Evolutionary conservation across 2,888 invertebrate genomes (phyloP).

Genomic region (Pristionchus exspectatus): DNA sequence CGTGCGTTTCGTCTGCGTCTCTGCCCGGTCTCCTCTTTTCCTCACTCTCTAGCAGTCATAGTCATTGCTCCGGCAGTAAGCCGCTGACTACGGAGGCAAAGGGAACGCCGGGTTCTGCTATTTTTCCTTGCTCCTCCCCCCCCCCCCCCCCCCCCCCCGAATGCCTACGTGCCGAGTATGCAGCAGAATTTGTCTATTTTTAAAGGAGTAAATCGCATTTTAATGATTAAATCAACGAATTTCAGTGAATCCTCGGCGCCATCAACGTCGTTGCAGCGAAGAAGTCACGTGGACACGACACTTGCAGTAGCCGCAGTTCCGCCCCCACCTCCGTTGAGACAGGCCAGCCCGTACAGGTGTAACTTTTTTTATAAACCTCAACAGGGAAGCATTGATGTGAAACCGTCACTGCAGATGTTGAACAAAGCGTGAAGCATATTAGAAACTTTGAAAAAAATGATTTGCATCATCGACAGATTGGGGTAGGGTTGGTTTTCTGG

Average conservation of each 20-base stretch:
- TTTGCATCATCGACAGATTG: too few relatives aligned
- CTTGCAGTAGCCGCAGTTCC: background rate
- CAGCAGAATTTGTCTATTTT: background rate
- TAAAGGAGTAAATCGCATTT: background rate
- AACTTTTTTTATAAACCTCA: too few relatives aligned
- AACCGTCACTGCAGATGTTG: too few relatives aligned
- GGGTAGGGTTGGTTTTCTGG: too few relatives aligned
- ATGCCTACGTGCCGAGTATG: too few relatives aligned
- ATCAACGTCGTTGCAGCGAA: slow-evolving; percentile 7
- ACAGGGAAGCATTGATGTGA: too few relatives aligned
- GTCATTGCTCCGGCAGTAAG: slow-evolving; percentile 1
- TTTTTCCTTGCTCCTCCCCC: background rate
- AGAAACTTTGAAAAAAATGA: too few relatives aligned
- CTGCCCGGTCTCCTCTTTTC: background rate
- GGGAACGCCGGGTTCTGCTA: background rate
- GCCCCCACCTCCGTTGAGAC: background rate
- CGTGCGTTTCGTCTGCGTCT: slow-evolving; percentile 27
- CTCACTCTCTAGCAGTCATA: background rate
- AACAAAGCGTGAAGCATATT: too few relatives aligned
- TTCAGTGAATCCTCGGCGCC: slow-evolving; percentile 46
- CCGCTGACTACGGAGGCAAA: background rate
- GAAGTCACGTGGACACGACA: slow-evolving; percentile 32
- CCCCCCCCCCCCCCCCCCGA: too few relatives aligned
- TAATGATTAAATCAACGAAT: background rate
- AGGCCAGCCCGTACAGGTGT: slow-evolving; percentile 18